Conservation (phyloP, 1,140 invertebrate species). For the Chelonus insularis region DNA sequence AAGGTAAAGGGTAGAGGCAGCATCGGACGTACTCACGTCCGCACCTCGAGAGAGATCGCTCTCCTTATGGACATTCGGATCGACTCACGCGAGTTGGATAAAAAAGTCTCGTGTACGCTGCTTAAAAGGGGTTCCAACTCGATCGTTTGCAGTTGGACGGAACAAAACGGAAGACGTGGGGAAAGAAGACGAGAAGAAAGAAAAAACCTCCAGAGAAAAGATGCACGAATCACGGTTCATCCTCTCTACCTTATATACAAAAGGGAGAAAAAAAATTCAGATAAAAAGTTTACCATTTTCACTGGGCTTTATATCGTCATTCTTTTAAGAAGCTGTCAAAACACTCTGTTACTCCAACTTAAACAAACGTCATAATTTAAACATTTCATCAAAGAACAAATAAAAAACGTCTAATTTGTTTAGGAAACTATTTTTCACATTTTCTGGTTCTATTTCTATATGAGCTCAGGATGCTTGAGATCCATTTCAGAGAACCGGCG, state of each 20-base stretch:
- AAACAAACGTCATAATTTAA: too few relatives aligned
- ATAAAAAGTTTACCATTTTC: background rate
- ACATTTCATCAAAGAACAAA: background rate
- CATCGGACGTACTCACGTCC: conserved; percentile 17
- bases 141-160: background rate
- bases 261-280: background rate
- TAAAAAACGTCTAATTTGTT: too few relatives aligned
- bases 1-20: background rate
- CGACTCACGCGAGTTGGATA: conserved; percentile 20
- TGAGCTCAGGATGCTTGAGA: background rate
- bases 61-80: conserved; percentile 33
- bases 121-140: conserved; percentile 22
- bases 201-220: background rate
- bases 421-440: background rate
- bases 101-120: conserved; percentile 16
- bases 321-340: conserved; percentile 7
- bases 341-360: background rate
- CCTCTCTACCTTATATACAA: background rate
- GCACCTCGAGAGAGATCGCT: conserved; percentile 22
- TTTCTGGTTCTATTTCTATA: too few relatives aligned
- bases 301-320: background rate
- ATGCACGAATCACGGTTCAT: background rate
- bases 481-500: too few relatives aligned
- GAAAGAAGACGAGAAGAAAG: background rate
- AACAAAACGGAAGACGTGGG: background rate